phyloP scores from a whole-genome alignment of 2,888 invertebrate genomes.

The Adela reaumurella region DNA sequence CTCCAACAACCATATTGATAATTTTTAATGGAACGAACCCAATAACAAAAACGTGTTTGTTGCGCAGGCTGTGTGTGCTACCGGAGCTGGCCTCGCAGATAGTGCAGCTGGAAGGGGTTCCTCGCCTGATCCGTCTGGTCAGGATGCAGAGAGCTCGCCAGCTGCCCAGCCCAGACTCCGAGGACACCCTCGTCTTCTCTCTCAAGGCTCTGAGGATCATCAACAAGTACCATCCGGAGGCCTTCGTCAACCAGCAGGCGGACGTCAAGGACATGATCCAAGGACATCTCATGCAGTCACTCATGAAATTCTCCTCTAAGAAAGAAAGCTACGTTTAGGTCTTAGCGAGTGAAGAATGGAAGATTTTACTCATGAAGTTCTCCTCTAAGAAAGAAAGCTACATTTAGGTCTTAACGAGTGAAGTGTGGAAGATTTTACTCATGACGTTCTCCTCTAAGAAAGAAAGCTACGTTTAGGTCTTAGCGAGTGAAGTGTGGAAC shows the following conservation, averaged over 20 bases:
- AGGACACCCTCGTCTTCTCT: constrained; percentile 44
- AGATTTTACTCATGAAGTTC: too few species aligned
- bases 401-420: too few species aligned
- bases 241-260: constrained; percentile 37
- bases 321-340: constrained; percentile 75
- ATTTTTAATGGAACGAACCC: too few species aligned
- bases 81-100: constrained; percentile 66
- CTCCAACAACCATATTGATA: too few species aligned
- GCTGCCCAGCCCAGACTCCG: constrained; percentile 32
- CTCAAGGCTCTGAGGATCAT: constrained; percentile 43
- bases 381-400: too few species aligned
- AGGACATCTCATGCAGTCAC: constrained; percentile 73
- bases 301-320: constrained; percentile 73
- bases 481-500: too few species aligned
- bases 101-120: constrained; percentile 65
- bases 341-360: too few species aligned
- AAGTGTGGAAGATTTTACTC: too few species aligned
- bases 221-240: constrained; percentile 39
- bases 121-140: constrained; percentile 65
- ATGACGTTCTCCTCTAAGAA: too few species aligned
- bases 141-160: constrained; percentile 45
- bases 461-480: not conserved
- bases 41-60: too few species aligned
- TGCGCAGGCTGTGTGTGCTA: constrained; percentile 61
- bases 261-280: constrained; percentile 72